A percentile compares a stretch with the other conserved stretches of the same genome.
phyloP scores from a whole-genome alignment of 2,113 vertebrate species.

The Sinocyclocheilus anophthalmus region DNA sequence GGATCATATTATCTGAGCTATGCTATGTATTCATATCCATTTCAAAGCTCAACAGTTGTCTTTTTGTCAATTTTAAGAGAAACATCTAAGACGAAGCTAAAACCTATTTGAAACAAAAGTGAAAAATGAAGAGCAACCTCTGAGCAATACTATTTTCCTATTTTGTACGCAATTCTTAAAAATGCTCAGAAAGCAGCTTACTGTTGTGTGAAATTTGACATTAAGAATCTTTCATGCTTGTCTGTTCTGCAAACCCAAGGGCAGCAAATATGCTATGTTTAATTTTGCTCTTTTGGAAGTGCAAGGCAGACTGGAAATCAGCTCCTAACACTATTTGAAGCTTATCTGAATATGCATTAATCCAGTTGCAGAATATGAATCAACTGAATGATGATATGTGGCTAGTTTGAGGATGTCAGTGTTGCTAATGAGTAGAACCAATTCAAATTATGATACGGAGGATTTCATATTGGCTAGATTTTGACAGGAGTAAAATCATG shows the following conservation, averaged over 20 bases:
- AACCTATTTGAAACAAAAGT: background rate
- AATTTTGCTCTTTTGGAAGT: conserved; percentile 59
- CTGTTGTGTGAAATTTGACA: conserved; percentile 74
- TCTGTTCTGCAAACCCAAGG: conserved; percentile 65
- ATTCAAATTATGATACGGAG: conserved; percentile 35
- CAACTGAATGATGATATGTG: conserved; percentile 48
- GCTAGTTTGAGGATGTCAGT: conserved; percentile 22
- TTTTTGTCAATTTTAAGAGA: background rate
- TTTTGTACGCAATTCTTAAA: conserved; percentile 63
- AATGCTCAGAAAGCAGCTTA: conserved; percentile 66
- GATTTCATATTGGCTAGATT: conserved; percentile 22
- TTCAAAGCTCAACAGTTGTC: background rate
- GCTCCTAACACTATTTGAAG: conserved; percentile 59
- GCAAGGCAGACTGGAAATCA: conserved; percentile 47
- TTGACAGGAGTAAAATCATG: conserved; percentile 6
- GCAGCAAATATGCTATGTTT: conserved; percentile 66
- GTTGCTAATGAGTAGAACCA: background rate
- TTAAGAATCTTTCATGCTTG: conserved; percentile 70
- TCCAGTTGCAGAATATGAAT: conserved; percentile 64
- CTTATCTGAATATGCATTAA: conserved; percentile 64
- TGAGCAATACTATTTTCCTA: background rate
- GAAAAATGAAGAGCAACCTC: background rate
- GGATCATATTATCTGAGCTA: background rate
- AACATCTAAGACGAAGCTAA: background rate
- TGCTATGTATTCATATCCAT: background rate